Evolutionary conservation across 2,113 vertebrate genomes (phyloP).

Genomic region (Myrmecophaga tridactyla): DNA sequence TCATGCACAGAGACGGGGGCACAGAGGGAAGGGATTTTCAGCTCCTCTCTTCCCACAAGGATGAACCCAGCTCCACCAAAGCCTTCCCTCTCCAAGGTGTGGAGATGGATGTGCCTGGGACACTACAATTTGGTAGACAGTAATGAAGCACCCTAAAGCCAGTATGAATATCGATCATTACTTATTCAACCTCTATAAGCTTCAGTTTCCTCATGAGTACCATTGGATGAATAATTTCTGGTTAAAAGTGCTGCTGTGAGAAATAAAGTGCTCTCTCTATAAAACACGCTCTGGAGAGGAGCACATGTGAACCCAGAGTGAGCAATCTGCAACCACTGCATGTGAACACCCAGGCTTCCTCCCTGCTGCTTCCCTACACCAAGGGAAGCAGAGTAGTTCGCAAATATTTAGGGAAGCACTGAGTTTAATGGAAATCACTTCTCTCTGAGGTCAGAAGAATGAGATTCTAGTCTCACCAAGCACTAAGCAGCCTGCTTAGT

Average conservation of each 20-base stretch:
- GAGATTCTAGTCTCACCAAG: neutral
- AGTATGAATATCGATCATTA: too few species aligned
- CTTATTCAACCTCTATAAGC: neutral
- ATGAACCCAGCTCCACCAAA: neutral
- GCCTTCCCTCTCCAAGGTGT: accelerated
- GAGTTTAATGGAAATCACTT: neutral
- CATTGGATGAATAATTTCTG: neutral
- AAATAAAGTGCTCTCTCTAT: neutral
- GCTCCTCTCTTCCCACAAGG: too few species aligned
- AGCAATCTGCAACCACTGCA: neutral
- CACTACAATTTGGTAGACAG: accelerated
- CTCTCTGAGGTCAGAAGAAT: neutral
- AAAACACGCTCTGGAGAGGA: neutral
- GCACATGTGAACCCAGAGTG: accelerated
- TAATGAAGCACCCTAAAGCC: neutral
- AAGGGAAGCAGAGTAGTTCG: neutral
- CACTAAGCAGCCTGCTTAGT: neutral
- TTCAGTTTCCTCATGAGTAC: neutral
- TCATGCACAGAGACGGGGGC: neutral
- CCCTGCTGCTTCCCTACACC: neutral
- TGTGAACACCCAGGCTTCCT: accelerated
- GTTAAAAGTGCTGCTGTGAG: neutral
- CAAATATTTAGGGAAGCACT: accelerated
- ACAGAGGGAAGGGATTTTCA: too few species aligned
- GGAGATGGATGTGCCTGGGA: neutral